phyloP scores from a whole-genome alignment of 1,140 invertebrate genomes.

The Drosophila lacertosa region DNA sequence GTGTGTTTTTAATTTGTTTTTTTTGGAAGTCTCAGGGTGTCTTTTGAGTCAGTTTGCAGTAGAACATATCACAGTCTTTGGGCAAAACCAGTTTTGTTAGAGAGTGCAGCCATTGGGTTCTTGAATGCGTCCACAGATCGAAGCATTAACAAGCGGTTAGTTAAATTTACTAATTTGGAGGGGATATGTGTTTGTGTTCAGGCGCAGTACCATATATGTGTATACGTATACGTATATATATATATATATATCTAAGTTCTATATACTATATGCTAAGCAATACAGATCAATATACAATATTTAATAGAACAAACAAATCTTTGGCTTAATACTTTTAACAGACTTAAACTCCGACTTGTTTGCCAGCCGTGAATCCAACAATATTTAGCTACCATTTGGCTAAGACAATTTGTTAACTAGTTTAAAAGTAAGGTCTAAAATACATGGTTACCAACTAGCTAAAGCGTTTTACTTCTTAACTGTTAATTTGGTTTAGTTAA shows the following conservation, averaged over 20 bases:
- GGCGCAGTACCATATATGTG: slow-evolving; percentile 1
- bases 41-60: slow-evolving; percentile 28
- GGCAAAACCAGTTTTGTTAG: slow-evolving; percentile 18
- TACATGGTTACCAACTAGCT: slow-evolving; percentile 36
- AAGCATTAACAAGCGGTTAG: slow-evolving; percentile 27
- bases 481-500: slow-evolving; percentile 26
- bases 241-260: background rate
- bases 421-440: slow-evolving; percentile 46
- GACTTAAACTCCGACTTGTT: slow-evolving; percentile 59
- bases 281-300: slow-evolving; percentile 10
- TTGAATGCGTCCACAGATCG: slow-evolving; percentile 22
- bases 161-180: slow-evolving; percentile 5
- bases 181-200: slow-evolving; percentile 36
- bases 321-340: slow-evolving; percentile 39
- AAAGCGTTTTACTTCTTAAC: slow-evolving; percentile 51
- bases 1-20: slow-evolving; percentile 4
- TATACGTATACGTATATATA: slow-evolving; percentile 5
- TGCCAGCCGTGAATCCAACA: slow-evolving; percentile 35
- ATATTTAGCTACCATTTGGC: slow-evolving; percentile 33
- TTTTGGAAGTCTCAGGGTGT: slow-evolving; percentile 53
- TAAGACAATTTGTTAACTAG: slow-evolving; percentile 45
- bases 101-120: background rate
- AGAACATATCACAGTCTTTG: slow-evolving; percentile 63
- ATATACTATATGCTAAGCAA: slow-evolving; percentile 18
- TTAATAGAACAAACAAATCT: slow-evolving; percentile 36